Conservation (phyloP, 1,140 invertebrate species). For the Leptinotarsa undecemlineata region DNA sequence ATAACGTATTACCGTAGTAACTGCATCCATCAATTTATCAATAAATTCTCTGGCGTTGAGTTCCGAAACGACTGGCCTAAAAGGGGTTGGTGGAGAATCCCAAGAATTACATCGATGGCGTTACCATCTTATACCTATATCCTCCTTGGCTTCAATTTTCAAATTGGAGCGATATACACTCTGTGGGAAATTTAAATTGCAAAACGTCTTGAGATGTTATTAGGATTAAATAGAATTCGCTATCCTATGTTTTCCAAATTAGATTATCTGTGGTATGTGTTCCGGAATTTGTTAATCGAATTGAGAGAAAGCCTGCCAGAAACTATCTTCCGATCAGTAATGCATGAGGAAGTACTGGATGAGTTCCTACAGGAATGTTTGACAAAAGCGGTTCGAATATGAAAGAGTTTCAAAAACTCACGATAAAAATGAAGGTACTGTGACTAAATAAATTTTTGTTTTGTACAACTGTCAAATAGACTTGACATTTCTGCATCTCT, state of each 20-base stretch:
- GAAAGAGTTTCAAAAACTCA: no score
- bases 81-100: not conserved
- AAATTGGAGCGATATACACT: slow-evolving; percentile 15
- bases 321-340: not conserved
- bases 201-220: slow-evolving; percentile 15
- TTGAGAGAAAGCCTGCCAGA: not conserved
- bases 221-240: slow-evolving; percentile 9
- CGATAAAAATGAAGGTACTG: no score
- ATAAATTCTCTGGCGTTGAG: no score
- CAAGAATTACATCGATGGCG: slow-evolving; percentile 9
- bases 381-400: no score
- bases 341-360: not conserved
- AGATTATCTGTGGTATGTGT: slow-evolving; percentile 16
- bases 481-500: no score
- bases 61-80: not conserved
- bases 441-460: no score
- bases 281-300: slow-evolving; percentile 4
- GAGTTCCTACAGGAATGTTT: not conserved
- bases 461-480: no score
- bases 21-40: no score
- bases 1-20: no score
- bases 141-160: slow-evolving; percentile 18
- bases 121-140: slow-evolving; percentile 26
- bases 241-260: slow-evolving; percentile 18
- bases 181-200: slow-evolving; percentile 15